Evolutionary conservation across 2,888 invertebrate species (phyloP).

Genomic region (Osmoderma eremita): DNA sequence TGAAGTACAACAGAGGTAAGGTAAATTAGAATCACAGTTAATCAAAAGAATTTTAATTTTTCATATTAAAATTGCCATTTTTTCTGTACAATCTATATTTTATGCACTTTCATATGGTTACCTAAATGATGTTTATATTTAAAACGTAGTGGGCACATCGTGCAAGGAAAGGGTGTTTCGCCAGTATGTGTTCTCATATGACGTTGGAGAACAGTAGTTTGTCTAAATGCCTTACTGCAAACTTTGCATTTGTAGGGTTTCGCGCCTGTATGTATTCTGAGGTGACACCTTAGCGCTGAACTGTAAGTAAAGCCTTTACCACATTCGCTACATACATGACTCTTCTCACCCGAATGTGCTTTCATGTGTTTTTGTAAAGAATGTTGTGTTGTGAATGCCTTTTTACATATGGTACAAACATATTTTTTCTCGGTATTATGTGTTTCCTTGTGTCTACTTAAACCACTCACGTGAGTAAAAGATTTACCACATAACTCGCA

Average conservation of each 20-base stretch:
- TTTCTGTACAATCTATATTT: conserved; percentile 14
- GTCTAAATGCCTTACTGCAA: conserved; percentile 14
- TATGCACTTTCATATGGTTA: conserved; percentile 20
- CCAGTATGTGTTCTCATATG: conserved; percentile 31
- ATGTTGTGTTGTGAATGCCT: conserved; percentile 4
- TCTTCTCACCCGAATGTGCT: conserved; percentile 4
- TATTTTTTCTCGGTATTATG: conserved; percentile 7
- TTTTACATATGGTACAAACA: conserved; percentile 8
- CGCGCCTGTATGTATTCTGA: conserved; percentile 6
- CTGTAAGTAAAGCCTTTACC: conserved; percentile 12
- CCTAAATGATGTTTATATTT: conserved; percentile 13
- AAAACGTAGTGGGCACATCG: not conserved
- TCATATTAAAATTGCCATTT: not conserved
- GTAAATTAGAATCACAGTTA: no score
- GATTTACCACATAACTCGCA: conserved; percentile 32
- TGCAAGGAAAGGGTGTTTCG: conserved; percentile 12
- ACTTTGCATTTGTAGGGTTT: conserved; percentile 22
- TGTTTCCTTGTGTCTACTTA: not conserved
- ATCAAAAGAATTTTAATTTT: not conserved
- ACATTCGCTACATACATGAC: conserved; percentile 11
- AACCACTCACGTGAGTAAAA: not conserved
- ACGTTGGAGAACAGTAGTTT: not conserved
- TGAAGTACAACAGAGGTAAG: no score
- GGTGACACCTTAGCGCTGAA: conserved; percentile 9
- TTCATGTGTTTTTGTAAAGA: not conserved